Evolutionary conservation across 2,888 invertebrate species (phyloP).

Genomic region (Arenicola marina): DNA sequence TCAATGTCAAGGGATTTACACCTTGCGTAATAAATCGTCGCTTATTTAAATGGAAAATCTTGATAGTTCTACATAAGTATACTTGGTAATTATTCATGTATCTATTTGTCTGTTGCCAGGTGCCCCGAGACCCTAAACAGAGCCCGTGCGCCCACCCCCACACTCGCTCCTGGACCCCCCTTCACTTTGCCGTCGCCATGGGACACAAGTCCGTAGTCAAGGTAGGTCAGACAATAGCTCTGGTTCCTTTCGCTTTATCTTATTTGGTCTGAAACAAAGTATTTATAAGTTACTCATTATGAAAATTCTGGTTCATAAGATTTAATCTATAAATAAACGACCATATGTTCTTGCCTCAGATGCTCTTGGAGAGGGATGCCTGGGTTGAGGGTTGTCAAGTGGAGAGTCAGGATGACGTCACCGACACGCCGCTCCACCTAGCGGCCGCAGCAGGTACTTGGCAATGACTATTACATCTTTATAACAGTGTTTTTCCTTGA

Average conservation of each 20-base stretch:
- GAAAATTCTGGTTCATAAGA: no score
- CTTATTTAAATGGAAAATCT: no score
- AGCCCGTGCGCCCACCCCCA: slow-evolving; percentile 65
- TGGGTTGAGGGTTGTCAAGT: slow-evolving; percentile 84
- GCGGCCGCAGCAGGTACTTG: slow-evolving; percentile 66
- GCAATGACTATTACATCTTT: not conserved
- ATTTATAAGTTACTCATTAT: no score
- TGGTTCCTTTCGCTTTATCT: no score
- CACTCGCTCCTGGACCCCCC: slow-evolving; percentile 83
- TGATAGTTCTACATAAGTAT: not conserved
- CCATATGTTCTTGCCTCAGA: slow-evolving; percentile 56
- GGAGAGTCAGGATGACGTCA: slow-evolving; percentile 81
- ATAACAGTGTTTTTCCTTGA: not conserved
- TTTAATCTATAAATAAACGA: no score
- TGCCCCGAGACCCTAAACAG: slow-evolving; percentile 9
- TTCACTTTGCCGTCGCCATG: slow-evolving; percentile 77
- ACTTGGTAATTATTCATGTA: not conserved
- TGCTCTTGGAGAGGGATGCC: slow-evolving; percentile 76
- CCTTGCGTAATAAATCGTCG: no score
- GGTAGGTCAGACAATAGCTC: no score
- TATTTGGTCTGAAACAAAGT: no score
- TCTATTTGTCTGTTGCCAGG: slow-evolving; percentile 2
- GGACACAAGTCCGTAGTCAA: slow-evolving; percentile 53
- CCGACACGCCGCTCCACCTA: slow-evolving; percentile 84
- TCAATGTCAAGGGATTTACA: no score